Evolutionary conservation across 1,140 invertebrate species (phyloP), one percentile per base, ranked within the genome.

Genomic region (Heliconius hermathena): DNA sequence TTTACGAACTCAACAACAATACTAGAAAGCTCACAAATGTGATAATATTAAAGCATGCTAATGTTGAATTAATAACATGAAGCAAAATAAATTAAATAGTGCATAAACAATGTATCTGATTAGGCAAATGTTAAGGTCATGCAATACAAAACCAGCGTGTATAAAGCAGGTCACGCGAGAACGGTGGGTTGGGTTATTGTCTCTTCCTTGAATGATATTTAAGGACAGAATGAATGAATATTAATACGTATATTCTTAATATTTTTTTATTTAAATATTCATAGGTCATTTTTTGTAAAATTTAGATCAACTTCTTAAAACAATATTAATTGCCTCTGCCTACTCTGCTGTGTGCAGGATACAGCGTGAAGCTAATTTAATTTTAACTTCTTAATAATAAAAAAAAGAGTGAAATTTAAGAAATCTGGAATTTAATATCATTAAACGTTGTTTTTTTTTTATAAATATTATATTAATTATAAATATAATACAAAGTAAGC

Each of bases 61-160:
- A 20, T 22, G 26, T 66, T 66, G 11, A 16, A 72, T 72, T 72
- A 72, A 33, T 20, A 20, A 77, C 46, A 78, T 20, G 73, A 76
- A 73, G 41, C 71, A 41, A 41, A 71, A 79, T 49, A 76, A 76
- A 78, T 70, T 74, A 38, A 73, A 72, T 70, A 78, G 54, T 49
- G 38, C 52, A 77, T 60, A 79, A 76, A 79, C 78, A 81, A 80
- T 60, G 73, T 54, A 71, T 73, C 74, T 73, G 76, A 82, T 76
- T 60, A 71, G 75, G 75, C 72, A 88, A 90, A 88, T 86, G 85
- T 87, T 85, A 89, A 88, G 88, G 88, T 87, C 89, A 87, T 87
- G 85, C 85, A 85, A 85, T 84, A 82, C 60, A 83, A 84, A 66
- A 78, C 18, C 54, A 70, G 22, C 26, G 57, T 73, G 33, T 81